These are phyloP conservation scores for Clupea harengus DNA, from an alignment of 2,113 vertebrate species.

Conservation along the genomic window DNA sequence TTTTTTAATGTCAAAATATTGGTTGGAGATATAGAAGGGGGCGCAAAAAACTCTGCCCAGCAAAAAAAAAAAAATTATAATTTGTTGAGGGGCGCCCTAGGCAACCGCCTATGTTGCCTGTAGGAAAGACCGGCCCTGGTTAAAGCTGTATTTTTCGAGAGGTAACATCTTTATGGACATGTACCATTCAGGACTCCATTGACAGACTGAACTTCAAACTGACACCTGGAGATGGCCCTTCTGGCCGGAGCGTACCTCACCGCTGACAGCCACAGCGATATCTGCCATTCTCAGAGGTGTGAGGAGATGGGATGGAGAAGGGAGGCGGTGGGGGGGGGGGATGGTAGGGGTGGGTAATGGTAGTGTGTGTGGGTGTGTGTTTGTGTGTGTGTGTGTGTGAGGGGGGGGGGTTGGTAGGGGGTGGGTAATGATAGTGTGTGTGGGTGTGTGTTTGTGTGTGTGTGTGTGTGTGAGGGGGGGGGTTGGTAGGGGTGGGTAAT, in stretches of 20 bases:
- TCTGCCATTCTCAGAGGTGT: constrained; percentile 31
- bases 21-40: no score
- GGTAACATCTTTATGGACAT: constrained; percentile 12
- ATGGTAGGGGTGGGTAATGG: neutral
- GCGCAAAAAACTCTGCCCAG: no score
- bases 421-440: neutral
- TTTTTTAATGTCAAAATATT: no score
- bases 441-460: neutral
- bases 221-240: constrained; percentile 29
- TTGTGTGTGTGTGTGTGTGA: neutral
- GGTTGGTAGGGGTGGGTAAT: neutral
- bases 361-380: neutral
- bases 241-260: constrained; percentile 21
- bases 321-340: no score
- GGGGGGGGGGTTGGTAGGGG: no score
- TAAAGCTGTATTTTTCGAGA: no score
- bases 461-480: neutral
- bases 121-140: no score
- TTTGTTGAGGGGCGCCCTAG: no score
- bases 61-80: no score
- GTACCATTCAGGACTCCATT: constrained; percentile 6
- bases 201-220: constrained; percentile 43
- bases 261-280: constrained; percentile 38
- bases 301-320: neutral
- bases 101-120: no score